These are phyloP conservation scores for Chloropsis cyanopogon DNA, from an alignment of 2,113 vertebrate species.

Conservation along the genomic window DNA sequence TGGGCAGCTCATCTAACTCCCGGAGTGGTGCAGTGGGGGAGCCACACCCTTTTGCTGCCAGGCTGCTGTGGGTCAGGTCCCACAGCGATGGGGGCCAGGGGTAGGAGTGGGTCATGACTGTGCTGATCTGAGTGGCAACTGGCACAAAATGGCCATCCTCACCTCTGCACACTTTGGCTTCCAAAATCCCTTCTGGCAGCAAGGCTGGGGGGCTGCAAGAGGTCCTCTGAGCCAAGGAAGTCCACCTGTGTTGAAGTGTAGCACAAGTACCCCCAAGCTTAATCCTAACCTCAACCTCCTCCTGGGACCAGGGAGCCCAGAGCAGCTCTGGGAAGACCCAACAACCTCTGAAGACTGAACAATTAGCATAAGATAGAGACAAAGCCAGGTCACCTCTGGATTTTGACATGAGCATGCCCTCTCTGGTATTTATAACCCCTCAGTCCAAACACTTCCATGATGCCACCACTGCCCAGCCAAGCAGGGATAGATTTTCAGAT, in stretches of 20 bases:
- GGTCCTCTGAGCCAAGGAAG: background rate
- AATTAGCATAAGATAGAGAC: background rate
- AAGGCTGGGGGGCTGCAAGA: background rate
- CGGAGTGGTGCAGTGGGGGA: background rate
- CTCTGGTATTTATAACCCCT: background rate
- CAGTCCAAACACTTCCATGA: background rate
- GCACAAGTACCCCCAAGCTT: background rate
- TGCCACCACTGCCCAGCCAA: background rate
- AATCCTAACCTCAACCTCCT: background rate
- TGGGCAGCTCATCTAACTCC: background rate
- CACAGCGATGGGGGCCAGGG: rapidly evolving
- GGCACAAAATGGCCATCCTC: background rate
- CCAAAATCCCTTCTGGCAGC: background rate
- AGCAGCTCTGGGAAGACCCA: background rate
- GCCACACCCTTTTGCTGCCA: background rate
- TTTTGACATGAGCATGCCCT: background rate
- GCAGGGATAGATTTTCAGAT: background rate
- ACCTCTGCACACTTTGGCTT: background rate
- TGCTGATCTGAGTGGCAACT: background rate
- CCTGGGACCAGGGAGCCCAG: background rate
- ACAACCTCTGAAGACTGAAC: background rate
- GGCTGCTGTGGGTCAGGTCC: background rate
- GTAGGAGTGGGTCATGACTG: rapidly evolving
- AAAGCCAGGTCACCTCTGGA: background rate
- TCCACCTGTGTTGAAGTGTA: background rate